Evolutionary conservation across 2,888 invertebrate genomes (phyloP).

Genomic region (Apotomis betuletana): DNA sequence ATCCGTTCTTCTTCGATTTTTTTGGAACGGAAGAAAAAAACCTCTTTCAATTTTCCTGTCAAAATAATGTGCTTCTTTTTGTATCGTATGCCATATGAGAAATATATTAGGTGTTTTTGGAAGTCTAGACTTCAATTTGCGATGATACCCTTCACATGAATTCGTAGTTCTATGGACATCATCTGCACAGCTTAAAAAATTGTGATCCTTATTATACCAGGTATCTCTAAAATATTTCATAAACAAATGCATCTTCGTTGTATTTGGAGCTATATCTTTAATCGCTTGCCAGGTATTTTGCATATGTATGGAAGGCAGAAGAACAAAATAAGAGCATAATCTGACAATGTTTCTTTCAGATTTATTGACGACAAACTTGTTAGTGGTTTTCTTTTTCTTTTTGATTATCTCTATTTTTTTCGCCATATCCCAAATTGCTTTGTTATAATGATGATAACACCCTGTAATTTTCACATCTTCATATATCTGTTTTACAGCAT

Average conservation of each 20-base stretch:
- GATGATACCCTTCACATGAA: slow-evolving; percentile 12
- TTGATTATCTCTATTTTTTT: not conserved
- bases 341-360: slow-evolving; percentile 1
- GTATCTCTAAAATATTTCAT: not conserved
- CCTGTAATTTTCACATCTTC: not conserved
- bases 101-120: slow-evolving; percentile 35
- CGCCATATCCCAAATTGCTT: slow-evolving; percentile 3
- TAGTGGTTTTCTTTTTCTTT: not conserved
- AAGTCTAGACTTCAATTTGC: slow-evolving; percentile 33
- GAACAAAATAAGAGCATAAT: slow-evolving; percentile 9
- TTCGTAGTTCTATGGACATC: slow-evolving; percentile 39
- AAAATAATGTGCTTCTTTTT: slow-evolving; percentile 15
- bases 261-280: slow-evolving; percentile 3
- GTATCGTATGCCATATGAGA: slow-evolving; percentile 16
- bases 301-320: slow-evolving; percentile 7
- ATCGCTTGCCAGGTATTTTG: not conserved
- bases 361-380: not conserved
- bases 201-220: slow-evolving; percentile 41
- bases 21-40: slow-evolving; percentile 7
- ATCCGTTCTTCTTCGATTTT: not conserved
- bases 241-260: slow-evolving; percentile 32
- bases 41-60: slow-evolving; percentile 6
- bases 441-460: not conserved
- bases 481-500: not conserved
- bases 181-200: slow-evolving; percentile 37